Evolutionary conservation across 2,113 vertebrate species (phyloP).

Genomic region (Paralichthys olivaceus): DNA sequence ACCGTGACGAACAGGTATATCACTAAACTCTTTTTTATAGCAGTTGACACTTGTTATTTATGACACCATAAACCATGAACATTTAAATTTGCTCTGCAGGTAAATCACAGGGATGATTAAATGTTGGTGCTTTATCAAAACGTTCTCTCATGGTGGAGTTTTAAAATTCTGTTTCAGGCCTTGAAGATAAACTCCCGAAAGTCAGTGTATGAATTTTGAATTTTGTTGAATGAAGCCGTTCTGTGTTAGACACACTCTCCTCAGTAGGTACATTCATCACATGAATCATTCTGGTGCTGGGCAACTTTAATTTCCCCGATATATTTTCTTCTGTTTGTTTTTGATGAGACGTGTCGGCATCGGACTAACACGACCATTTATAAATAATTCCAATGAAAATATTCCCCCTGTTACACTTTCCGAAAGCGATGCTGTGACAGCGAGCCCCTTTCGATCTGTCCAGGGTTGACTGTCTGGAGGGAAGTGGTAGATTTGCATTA

Average conservation of each 20-base stretch:
- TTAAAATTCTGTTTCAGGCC: not conserved
- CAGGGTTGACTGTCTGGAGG: conserved; percentile 22
- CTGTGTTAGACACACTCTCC: not conserved
- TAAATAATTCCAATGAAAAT: conserved; percentile 42
- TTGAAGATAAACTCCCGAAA: not conserved
- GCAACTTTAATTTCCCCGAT: not conserved
- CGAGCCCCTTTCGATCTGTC: conserved; percentile 16
- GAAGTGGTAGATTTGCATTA: conserved; percentile 55
- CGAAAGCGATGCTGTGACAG: conserved; percentile 36
- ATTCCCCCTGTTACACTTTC: conserved; percentile 7
- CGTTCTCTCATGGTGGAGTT: not conserved
- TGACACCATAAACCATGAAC: not conserved
- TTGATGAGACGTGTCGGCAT: conserved; percentile 1
- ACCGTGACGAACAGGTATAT: not conserved
- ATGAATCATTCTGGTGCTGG: conserved; percentile 2
- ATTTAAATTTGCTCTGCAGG: not conserved
- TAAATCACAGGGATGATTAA: not conserved
- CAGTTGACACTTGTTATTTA: not conserved
- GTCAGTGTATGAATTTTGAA: not conserved
- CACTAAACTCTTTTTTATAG: not conserved
- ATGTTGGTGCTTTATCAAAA: not conserved
- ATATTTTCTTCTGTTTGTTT: not conserved
- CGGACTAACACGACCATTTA: conserved; percentile 14
- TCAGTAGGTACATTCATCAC: not conserved
- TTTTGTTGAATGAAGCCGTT: not conserved